Conservation (phyloP, 2,888 invertebrate species). For the Ochlodes sylvanus region DNA sequence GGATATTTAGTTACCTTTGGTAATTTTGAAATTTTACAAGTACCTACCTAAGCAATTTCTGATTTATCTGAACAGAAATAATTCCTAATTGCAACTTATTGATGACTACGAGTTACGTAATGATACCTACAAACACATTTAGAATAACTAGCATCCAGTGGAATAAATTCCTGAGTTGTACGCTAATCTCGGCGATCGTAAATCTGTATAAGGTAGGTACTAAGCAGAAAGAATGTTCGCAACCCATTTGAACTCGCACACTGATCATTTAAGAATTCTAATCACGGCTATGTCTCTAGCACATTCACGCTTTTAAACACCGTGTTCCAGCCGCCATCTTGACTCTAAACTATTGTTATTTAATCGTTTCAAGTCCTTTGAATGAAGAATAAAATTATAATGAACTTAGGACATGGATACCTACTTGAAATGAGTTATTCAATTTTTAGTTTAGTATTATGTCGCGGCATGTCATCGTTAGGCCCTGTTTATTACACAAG, state of each 20-base stretch:
- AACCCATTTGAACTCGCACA: constrained; percentile 31
- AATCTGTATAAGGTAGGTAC: constrained; percentile 37
- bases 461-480: too few species aligned
- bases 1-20: too few species aligned
- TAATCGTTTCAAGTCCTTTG: not conserved
- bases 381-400: not conserved
- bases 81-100: not conserved
- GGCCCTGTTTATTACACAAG: too few species aligned
- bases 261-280: constrained; percentile 64
- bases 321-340: constrained; percentile 28
- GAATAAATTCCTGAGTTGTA: constrained; percentile 33
- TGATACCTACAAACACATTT: not conserved
- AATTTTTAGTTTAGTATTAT: too few species aligned
- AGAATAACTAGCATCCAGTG: constrained; percentile 14
- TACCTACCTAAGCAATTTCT: too few species aligned
- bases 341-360: constrained; percentile 18
- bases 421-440: too few species aligned
- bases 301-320: constrained; percentile 56
- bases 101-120: not conserved
- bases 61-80: too few species aligned
- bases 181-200: constrained; percentile 37
- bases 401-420: too few species aligned
- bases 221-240: constrained; percentile 49
- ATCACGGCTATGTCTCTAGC: constrained; percentile 49
- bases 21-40: too few species aligned